A percentile compares a stretch with the other conserved stretches of the same genome.
These are phyloP conservation scores for Sarcophaga caerulescens DNA, from an alignment of 2,888 invertebrate species.

Conservation along the genomic window DNA sequence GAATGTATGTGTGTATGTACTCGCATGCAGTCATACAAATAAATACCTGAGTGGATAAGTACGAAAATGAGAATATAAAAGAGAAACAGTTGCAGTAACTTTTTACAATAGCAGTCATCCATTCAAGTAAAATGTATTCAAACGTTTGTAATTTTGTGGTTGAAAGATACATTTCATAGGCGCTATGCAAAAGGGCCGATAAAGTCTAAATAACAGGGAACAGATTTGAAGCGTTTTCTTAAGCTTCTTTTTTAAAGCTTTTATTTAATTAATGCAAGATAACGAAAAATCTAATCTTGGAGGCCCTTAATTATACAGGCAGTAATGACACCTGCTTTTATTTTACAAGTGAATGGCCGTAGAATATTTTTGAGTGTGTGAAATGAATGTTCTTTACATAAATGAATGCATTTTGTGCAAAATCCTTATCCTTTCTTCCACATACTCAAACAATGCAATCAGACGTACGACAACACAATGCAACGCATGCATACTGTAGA, in stretches of 20 bases:
- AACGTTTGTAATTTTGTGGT: constrained; percentile 21
- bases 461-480: constrained; percentile 15
- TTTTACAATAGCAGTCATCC: constrained; percentile 41
- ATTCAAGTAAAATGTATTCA: constrained; percentile 53
- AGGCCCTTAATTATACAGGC: neutral
- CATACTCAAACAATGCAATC: constrained; percentile 50
- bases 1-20: neutral
- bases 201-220: too few species aligned
- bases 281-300: neutral
- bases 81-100: constrained; percentile 61
- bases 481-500: neutral
- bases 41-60: constrained; percentile 41
- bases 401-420: constrained; percentile 60
- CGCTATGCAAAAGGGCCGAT: neutral
- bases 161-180: neutral
- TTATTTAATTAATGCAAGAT: neutral
- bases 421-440: constrained; percentile 38
- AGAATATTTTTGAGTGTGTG: constrained; percentile 17
- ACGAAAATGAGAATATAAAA: constrained; percentile 51
- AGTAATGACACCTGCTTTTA: constrained; percentile 3
- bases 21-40: neutral
- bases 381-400: constrained; percentile 43
- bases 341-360: constrained; percentile 52
- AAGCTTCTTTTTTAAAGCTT: neutral
- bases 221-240: neutral